Evolutionary conservation across 2,797 vertebrate genomes (phyloP).

Genomic region (Orestias chungarensis): DNA sequence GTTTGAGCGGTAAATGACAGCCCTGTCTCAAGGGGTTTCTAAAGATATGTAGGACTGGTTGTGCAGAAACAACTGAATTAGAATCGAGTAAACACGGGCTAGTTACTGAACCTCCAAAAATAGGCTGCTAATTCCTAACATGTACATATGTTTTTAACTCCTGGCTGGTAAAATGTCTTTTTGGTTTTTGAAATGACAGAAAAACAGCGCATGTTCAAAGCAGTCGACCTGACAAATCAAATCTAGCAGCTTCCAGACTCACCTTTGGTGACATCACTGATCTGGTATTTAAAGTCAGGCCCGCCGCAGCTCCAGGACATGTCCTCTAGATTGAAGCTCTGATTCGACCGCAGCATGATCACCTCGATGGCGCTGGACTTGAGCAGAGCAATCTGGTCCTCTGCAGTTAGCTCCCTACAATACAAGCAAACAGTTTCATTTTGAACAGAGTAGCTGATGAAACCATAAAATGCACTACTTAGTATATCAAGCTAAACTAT

Average conservation of each 20-base stretch:
- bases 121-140: not conserved
- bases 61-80: conserved; percentile 38
- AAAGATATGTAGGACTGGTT: conserved; percentile 38
- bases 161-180: not conserved
- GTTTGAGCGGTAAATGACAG: conserved; percentile 64
- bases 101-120: conserved; percentile 24
- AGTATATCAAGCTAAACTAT: not conserved
- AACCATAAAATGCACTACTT: not conserved
- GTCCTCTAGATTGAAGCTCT: conserved; percentile 94
- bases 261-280: conserved; percentile 94
- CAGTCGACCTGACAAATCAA: conserved; percentile 17
- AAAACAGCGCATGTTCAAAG: conserved; percentile 5
- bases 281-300: conserved; percentile 90
- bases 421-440: conserved; percentile 1
- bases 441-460: conserved; percentile 1
- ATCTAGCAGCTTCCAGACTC: conserved; percentile 36
- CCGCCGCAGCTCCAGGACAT: conserved; percentile 96
- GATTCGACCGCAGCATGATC: conserved; percentile 97
- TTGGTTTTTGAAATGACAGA: not conserved
- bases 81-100: conserved; percentile 24
- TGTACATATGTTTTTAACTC: not conserved
- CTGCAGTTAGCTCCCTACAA: conserved; percentile 88
- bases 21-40: conserved; percentile 39
- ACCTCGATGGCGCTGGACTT: conserved; percentile 98
- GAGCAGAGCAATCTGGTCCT: conserved; percentile 96